Conservation (phyloP, 1,140 invertebrate species). For the Dryas iulia region DNA sequence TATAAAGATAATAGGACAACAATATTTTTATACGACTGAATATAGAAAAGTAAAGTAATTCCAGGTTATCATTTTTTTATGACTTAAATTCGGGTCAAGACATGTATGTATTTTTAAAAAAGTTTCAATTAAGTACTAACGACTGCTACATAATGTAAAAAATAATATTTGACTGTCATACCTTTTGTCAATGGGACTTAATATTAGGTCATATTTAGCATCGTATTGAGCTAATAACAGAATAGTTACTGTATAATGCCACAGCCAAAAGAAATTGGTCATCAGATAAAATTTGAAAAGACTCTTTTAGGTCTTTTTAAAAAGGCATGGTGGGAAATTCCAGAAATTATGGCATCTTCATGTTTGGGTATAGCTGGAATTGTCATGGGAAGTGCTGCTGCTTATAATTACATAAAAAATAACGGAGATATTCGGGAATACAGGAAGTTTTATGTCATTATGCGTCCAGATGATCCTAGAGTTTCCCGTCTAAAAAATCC, state of each 20-base stretch:
- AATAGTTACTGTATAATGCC: not conserved
- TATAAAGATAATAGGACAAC: too few relatives aligned
- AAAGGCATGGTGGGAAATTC: constrained; percentile 82
- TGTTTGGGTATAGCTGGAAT: constrained; percentile 74
- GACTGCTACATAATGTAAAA: too few relatives aligned
- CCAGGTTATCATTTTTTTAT: too few relatives aligned
- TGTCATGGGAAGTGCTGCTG: constrained; percentile 49
- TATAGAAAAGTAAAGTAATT: too few relatives aligned
- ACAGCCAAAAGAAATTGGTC: constrained; percentile 41
- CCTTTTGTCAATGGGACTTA: not conserved
- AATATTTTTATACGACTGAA: too few relatives aligned
- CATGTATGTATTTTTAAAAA: too few relatives aligned
- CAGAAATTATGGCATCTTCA: constrained; percentile 80
- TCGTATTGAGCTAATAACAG: not conserved
- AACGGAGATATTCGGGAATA: constrained; percentile 79
- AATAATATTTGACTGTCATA: not conserved
- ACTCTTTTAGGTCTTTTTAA: constrained; percentile 68
- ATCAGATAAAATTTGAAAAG: constrained; percentile 56
- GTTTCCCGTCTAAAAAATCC: constrained; percentile 56
- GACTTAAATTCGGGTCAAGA: too few relatives aligned
- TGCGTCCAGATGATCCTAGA: constrained; percentile 75
- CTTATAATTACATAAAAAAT: constrained; percentile 62
- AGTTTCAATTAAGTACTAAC: too few relatives aligned
- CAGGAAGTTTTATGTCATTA: constrained; percentile 72
- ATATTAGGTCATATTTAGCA: not conserved